These are phyloP conservation scores for Prosapia bicincta DNA, from an alignment of 2,888 invertebrate species.

Conservation along the genomic window DNA sequence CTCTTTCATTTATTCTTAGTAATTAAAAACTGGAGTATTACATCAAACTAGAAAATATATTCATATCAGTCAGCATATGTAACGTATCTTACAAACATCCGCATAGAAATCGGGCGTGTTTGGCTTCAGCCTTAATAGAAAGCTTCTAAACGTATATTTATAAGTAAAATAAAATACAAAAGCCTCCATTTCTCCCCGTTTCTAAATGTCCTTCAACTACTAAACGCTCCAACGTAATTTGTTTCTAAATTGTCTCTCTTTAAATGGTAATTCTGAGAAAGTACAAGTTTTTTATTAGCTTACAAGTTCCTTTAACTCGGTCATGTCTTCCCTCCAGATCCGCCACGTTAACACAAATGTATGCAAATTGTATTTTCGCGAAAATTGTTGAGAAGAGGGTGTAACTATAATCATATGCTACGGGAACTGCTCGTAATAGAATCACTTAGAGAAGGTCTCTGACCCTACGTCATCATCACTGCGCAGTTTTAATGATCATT, in stretches of 20 bases:
- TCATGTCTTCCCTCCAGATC: slow-evolving; percentile 13
- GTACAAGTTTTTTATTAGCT: slow-evolving; percentile 27
- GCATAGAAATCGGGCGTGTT: no score
- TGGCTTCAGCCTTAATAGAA: no score
- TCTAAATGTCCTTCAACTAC: background rate
- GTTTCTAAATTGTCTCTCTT: background rate
- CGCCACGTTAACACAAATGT: slow-evolving; percentile 9
- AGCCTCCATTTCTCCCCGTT: background rate
- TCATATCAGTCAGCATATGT: no score
- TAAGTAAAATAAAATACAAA: no score
- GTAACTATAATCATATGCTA: slow-evolving; percentile 19
- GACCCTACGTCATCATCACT: background rate
- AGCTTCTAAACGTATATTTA: no score
- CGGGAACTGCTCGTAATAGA: slow-evolving; percentile 18
- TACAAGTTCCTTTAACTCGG: slow-evolving; percentile 27
- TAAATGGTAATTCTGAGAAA: slow-evolving; percentile 2
- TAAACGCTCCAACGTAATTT: background rate
- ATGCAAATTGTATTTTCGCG: slow-evolving; percentile 28
- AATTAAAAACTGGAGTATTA: no score
- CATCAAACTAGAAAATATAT: no score
- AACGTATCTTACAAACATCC: no score
- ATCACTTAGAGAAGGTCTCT: slow-evolving; percentile 18
- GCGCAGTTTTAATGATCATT: background rate
- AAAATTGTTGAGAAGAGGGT: slow-evolving; percentile 28
- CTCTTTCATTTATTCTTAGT: no score